Base-by-base conservation (phyloP, 2,113 vertebrate species). In the Odobenus rosmarus region DNA sequence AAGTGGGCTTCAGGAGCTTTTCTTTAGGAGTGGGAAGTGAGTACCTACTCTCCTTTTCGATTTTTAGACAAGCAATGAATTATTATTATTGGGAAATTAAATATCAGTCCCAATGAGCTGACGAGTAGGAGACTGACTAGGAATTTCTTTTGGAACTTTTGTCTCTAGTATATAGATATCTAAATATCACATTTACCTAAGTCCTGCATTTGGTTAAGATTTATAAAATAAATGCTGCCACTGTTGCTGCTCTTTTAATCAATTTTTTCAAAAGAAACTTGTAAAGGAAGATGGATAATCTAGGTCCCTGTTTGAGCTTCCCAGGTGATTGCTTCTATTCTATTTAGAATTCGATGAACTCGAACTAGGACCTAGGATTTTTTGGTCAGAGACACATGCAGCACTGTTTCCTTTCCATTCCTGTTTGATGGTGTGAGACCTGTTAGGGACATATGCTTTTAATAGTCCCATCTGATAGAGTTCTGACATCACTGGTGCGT, bases 131-230 rank as follows among this genome's bases (percentile, higher is more conserved):
- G 23, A 51, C 14, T 93, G 92, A 51, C 13, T 14, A 64, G 39
- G 57, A 81, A 91, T 80, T 19, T 39, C 15, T 84, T 69, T 61
- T 49, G 18, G 23, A 93, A 86, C 31, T 77, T 93, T 90, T 16
- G 49, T 42, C 26, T 31, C 26, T 83, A 15, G 0, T 23, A 57
- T n/a, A 64, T 19, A 83, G 61, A 67, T 87, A 64, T 14, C 5
- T 62, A 89, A 95, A 82, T 93, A 79, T 19, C 12, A 61, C 46
- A 90, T 85, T 92, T 93, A 26, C 81, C 33, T 53, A 94, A 88
- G 72, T 72, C 15, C 31, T 97, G 12, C 23, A 77, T n/a, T 88
- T 85, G 96, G n/a, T 61, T 89, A 57, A 14, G 26, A 61, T 94
- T 82, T 82, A 80, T 91, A 89, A 69, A 61, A 96, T 94, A 83